Evolutionary conservation across 1,140 invertebrate genomes (phyloP).

Genomic region (Rhagoletis pomonella): DNA sequence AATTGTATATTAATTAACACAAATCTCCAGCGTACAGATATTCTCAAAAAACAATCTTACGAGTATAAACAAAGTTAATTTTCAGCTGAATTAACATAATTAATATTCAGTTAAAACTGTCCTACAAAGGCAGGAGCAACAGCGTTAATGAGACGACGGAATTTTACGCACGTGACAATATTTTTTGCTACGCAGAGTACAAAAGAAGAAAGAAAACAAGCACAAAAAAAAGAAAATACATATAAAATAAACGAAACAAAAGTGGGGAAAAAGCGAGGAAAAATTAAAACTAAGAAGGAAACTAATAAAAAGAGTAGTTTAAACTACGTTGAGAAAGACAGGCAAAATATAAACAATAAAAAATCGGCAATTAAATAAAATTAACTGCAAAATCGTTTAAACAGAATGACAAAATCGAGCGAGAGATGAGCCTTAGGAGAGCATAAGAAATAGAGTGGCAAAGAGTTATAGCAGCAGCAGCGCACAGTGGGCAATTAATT

Average conservation of each 20-base stretch:
- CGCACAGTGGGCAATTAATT: no score
- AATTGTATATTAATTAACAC: no score
- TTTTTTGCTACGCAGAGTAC: neutral
- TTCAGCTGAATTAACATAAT: neutral
- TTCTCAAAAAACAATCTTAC: no score
- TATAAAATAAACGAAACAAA: neutral
- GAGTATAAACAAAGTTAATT: no score
- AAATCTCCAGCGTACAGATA: no score
- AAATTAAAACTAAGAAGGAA: neutral
- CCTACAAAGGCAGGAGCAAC: neutral
- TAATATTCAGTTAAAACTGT: neutral
- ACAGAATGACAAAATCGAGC: no score
- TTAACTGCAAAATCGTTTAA: neutral
- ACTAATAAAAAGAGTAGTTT: neutral
- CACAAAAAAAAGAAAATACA: neutral
- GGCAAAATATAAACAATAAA: neutral
- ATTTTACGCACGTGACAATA: slow-evolving; percentile 7
- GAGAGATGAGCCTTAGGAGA: no score
- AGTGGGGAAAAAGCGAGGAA: neutral
- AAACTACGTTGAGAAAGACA: neutral
- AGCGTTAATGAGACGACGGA: neutral
- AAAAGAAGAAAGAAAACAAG: neutral
- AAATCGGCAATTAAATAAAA: neutral
- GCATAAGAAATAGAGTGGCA: neutral
- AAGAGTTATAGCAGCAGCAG: neutral